Conservation (phyloP, 2,797 vertebrate genomes). For the Botia kubotai region DNA sequence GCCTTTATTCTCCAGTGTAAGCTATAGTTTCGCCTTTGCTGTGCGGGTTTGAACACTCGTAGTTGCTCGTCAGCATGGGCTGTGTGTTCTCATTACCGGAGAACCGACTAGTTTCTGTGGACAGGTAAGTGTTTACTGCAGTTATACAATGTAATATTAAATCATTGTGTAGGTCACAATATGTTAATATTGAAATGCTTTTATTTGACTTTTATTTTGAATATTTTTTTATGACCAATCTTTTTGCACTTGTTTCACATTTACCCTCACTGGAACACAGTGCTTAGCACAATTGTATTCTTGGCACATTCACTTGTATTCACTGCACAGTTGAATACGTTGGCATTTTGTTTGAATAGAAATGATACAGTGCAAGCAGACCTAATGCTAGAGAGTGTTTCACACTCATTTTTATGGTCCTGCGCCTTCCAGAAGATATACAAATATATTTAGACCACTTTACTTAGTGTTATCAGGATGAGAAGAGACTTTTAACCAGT, state of each 20-base stretch:
- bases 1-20: neutral
- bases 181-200: too few species aligned
- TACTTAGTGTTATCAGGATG: too few species aligned
- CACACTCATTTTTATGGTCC: too few species aligned
- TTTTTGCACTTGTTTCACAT: too few species aligned
- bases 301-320: neutral
- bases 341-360: neutral
- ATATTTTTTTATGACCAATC: too few species aligned
- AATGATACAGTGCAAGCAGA: neutral
- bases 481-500: too few species aligned
- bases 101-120: constrained; percentile 77
- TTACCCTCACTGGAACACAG: too few species aligned
- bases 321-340: neutral
- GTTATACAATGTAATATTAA: neutral
- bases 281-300: too few species aligned
- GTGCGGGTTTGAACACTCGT: neutral
- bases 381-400: neutral
- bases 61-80: constrained; percentile 78
- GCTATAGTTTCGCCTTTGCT: neutral
- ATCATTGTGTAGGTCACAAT: too few species aligned
- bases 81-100: constrained; percentile 86
- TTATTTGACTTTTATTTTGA: too few species aligned
- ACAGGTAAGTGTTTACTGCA: constrained; percentile 83
- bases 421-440: too few species aligned
- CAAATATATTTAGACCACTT: too few species aligned